phyloP scores from a whole-genome alignment of 2,113 vertebrate genomes.

The Oncorhynchus gorbuscha region DNA sequence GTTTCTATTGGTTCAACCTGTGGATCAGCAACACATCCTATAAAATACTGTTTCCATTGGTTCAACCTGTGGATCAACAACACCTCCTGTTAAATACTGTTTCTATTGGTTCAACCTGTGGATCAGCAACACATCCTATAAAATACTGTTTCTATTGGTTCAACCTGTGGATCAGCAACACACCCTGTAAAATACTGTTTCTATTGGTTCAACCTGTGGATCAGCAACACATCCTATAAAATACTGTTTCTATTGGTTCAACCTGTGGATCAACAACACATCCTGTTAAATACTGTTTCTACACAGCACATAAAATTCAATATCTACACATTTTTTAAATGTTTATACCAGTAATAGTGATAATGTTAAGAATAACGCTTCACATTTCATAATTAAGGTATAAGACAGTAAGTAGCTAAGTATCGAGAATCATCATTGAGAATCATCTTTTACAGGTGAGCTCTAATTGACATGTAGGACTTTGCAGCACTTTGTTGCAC shows the following conservation, averaged over 20 bases:
- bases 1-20: constrained; percentile 20
- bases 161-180: too few species aligned
- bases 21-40: too few species aligned
- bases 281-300: constrained; percentile 7
- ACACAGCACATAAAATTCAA: constrained; percentile 61
- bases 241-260: too few species aligned
- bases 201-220: too few species aligned
- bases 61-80: too few species aligned
- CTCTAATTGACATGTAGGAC: background rate
- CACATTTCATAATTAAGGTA: background rate
- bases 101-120: constrained; percentile 21
- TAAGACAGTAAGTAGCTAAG: background rate
- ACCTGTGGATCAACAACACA: too few species aligned
- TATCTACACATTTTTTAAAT: constrained; percentile 20
- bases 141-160: too few species aligned
- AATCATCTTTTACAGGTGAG: background rate
- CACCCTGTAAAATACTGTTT: too few species aligned
- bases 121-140: too few species aligned
- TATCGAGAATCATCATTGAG: background rate
- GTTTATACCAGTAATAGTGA: background rate
- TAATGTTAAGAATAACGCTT: constrained; percentile 7
- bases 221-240: too few species aligned
- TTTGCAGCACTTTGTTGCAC: background rate
- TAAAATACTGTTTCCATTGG: too few species aligned
- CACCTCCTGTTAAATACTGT: too few species aligned